A percentile compares a stretch with the other conserved stretches of the same genome.
Conservation (phyloP, 1,140 invertebrate genomes). For the Bombus superbus region DNA sequence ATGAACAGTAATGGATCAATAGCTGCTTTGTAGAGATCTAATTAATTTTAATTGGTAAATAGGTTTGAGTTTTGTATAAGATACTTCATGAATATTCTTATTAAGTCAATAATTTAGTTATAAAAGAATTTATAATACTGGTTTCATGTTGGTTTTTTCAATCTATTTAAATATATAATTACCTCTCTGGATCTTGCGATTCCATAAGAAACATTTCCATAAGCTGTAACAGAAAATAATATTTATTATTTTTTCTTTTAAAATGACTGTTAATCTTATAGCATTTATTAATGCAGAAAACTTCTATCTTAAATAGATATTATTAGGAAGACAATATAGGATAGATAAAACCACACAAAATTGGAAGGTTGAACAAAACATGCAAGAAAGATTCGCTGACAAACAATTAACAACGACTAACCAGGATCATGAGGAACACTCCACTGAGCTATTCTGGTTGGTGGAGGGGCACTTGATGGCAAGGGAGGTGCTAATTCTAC, state of each 20-base stretch:
- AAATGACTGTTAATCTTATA: background rate
- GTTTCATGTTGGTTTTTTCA: background rate
- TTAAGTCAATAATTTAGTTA: background rate
- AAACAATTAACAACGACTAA: conserved; percentile 71
- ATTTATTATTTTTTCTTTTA: background rate
- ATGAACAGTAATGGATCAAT: background rate
- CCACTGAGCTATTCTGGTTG: conserved; percentile 78
- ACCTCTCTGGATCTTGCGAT: conserved; percentile 77
- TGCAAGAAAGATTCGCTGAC: conserved; percentile 22
- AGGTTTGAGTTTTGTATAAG: background rate
- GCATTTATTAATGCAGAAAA: background rate
- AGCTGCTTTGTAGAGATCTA: background rate
- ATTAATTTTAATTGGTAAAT: background rate
- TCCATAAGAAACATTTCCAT: conserved; percentile 73
- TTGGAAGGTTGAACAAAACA: conserved; percentile 27
- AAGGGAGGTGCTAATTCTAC: conserved; percentile 81
- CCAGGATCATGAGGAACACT: conserved; percentile 77
- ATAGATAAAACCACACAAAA: background rate
- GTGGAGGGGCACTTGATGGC: conserved; percentile 79
- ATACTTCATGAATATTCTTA: background rate
- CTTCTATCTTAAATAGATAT: background rate
- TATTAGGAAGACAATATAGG: background rate
- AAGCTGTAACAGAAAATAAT: conserved; percentile 75
- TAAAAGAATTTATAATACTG: background rate
- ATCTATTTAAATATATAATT: conserved; percentile 33